phyloP scores from a whole-genome alignment of 2,113 vertebrate species.

The Nesogale talazaci region DNA sequence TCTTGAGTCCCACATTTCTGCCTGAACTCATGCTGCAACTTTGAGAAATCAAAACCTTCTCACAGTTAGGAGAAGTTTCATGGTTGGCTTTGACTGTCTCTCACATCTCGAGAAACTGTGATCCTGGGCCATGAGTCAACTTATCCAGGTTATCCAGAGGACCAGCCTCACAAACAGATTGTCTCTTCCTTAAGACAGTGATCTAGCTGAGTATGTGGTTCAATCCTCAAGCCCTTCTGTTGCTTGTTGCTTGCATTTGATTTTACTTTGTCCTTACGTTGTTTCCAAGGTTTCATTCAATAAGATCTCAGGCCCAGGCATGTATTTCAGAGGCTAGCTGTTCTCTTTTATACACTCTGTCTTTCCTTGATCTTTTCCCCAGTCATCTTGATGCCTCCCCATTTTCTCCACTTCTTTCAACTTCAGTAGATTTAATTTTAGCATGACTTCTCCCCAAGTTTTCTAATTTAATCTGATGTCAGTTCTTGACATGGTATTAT shows the following conservation, averaged over 20 bases:
- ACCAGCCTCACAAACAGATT: accelerated
- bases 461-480: constrained; percentile 53
- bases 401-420: background rate
- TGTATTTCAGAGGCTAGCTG: background rate
- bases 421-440: constrained; percentile 54
- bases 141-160: background rate
- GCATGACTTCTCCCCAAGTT: constrained; percentile 20
- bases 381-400: background rate
- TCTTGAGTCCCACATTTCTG: background rate
- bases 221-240: background rate
- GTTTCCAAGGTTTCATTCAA: background rate
- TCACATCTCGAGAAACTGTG: background rate
- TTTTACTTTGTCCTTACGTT: background rate
- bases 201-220: background rate
- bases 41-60: background rate
- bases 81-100: background rate
- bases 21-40: background rate
- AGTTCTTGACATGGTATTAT: constrained; percentile 49
- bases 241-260: background rate
- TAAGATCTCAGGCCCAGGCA: background rate
- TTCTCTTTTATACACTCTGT: background rate
- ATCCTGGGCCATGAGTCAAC: background rate
- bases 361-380: background rate
- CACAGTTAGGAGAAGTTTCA: background rate
- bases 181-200: background rate